These are phyloP conservation scores for Rapana venosa DNA, from an alignment of 2,888 invertebrate genomes.

Conservation along the genomic window DNA sequence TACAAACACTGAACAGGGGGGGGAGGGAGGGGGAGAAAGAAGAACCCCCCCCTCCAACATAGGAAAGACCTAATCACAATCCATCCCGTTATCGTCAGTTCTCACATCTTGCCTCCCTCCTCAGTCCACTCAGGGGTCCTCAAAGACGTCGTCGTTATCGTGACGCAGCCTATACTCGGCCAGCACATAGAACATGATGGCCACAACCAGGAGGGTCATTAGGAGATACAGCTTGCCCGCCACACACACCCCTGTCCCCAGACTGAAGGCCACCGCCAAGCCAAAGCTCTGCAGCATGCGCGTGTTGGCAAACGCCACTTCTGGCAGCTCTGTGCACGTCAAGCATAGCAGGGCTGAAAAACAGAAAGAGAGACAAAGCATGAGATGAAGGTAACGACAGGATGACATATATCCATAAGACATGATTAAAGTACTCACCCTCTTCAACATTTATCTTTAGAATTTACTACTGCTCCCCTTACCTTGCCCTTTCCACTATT, in stretches of 20 bases:
- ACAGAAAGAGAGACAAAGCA: background rate
- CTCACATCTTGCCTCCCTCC: background rate
- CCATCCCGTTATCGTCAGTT: background rate
- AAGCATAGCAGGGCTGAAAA: conserved; percentile 75
- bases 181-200: conserved; percentile 75
- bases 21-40: too few relatives aligned
- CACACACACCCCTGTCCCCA: conserved; percentile 72
- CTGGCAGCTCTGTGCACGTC: conserved; percentile 75
- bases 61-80: background rate
- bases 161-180: conserved; percentile 75
- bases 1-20: too few relatives aligned
- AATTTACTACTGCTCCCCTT: too few relatives aligned
- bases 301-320: conserved; percentile 76
- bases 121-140: conserved; percentile 46
- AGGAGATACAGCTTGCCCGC: conserved; percentile 73
- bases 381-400: too few relatives aligned
- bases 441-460: too few relatives aligned
- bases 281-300: conserved; percentile 77
- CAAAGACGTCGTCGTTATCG: conserved; percentile 62
- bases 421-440: too few relatives aligned
- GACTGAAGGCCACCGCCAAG: conserved; percentile 72
- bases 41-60: background rate
- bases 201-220: conserved; percentile 72
- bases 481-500: too few relatives aligned
- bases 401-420: too few relatives aligned